Conservation (phyloP, 2,797 vertebrate genomes). For the Danio choprae region DNA sequence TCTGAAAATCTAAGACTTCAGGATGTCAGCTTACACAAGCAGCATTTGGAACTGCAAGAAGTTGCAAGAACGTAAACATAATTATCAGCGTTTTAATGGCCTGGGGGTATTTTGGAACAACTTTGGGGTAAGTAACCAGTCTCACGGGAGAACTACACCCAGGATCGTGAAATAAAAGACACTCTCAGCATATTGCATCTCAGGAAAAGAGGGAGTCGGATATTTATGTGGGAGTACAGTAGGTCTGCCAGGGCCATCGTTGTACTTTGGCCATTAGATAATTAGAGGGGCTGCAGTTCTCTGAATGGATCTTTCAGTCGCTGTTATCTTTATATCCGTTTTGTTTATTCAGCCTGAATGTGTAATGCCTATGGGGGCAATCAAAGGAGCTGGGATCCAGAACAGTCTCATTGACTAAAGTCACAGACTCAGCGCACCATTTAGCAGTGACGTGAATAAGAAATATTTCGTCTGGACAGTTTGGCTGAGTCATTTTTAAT, state of each 20-base stretch:
- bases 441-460: slow-evolving; percentile 61
- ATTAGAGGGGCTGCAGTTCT: slow-evolving; percentile 59
- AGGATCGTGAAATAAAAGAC: slow-evolving; percentile 34
- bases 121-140: slow-evolving; percentile 28
- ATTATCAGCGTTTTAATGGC: slow-evolving; percentile 8
- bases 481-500: slow-evolving; percentile 66
- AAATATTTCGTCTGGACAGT: slow-evolving; percentile 60
- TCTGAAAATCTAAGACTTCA: slow-evolving; percentile 3
- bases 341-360: slow-evolving; percentile 60
- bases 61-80: neutral
- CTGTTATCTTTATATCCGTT: slow-evolving; percentile 58
- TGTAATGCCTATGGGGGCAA: slow-evolving; percentile 68
- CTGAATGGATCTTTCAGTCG: slow-evolving; percentile 61
- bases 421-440: slow-evolving; percentile 55
- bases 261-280: slow-evolving; percentile 53
- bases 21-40: neutral
- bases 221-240: slow-evolving; percentile 37
- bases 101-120: slow-evolving; percentile 12
- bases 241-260: slow-evolving; percentile 50
- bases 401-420: slow-evolving; percentile 62
- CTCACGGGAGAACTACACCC: slow-evolving; percentile 49
- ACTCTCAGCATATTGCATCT: slow-evolving; percentile 42
- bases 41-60: neutral
- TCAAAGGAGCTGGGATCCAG: slow-evolving; percentile 64
- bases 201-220: slow-evolving; percentile 43